Evolutionary conservation across 23 tunicate genomes (phyloP).

Genomic region (Diplosoma virens): DNA sequence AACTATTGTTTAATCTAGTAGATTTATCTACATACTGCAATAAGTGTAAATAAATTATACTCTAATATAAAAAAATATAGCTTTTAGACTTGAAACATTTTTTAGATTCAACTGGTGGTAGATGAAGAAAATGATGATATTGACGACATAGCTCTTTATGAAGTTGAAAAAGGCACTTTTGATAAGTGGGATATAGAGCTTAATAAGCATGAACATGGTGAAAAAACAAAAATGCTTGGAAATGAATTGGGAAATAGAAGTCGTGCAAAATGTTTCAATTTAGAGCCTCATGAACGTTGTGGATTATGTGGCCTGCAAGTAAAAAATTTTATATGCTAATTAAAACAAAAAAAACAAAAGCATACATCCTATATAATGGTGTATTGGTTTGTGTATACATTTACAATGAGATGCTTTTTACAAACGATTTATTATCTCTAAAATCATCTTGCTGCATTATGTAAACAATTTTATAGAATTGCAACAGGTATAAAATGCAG

Average conservation of each 20-base stretch:
- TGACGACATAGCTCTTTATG: conserved; percentile 58
- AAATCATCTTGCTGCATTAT: too few relatives aligned
- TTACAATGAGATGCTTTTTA: too few relatives aligned
- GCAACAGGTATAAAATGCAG: too few relatives aligned
- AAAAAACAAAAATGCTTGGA: conserved; percentile 37
- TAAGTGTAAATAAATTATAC: too few relatives aligned
- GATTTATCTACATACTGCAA: too few relatives aligned
- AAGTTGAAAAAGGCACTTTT: conserved; percentile 4
- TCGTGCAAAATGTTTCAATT: conserved; percentile 49
- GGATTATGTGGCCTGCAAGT: conserved; percentile 90
- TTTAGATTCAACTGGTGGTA: conserved; percentile 47
- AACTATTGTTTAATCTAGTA: too few relatives aligned
- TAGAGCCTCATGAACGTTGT: conserved; percentile 88
- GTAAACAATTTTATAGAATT: too few relatives aligned
- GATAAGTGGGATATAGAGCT: conserved; percentile 18
- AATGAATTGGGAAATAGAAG: background rate
- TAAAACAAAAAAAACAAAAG: background rate
- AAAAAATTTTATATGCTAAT: background rate
- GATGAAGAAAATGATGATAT: conserved; percentile 58
- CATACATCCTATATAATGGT: too few relatives aligned
- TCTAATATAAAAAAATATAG: background rate
- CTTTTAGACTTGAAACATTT: background rate
- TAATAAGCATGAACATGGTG: background rate
- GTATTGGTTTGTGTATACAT: too few relatives aligned
- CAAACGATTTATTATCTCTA: too few relatives aligned